Percentiles rank a stretch among this genome's conserved stretches.
Conservation (phyloP, 2,888 invertebrate species). For the Leptopilina syphax region DNA sequence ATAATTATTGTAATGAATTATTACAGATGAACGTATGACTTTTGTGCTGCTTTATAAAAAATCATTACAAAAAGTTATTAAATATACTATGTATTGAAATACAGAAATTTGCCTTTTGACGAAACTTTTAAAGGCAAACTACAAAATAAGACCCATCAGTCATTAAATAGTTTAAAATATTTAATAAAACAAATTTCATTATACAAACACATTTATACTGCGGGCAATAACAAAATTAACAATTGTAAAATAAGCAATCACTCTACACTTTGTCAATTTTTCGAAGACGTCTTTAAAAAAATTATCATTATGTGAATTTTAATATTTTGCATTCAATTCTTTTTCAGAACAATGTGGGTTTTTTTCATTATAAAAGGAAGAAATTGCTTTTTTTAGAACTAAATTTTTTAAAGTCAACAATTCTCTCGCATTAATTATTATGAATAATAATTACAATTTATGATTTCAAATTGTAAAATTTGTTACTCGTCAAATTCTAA, state of each 20-base stretch:
- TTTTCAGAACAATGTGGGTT: background rate
- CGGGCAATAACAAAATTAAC: constrained; percentile 25
- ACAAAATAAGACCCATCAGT: background rate
- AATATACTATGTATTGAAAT: too few species aligned
- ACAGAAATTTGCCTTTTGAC: background rate
- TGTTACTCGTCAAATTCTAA: background rate
- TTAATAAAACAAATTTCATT: constrained; percentile 30
- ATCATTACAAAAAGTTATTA: constrained; percentile 8
- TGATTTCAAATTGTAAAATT: too few species aligned
- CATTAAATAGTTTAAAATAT: constrained; percentile 35
- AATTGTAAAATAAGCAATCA: constrained; percentile 22
- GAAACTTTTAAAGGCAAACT: background rate
- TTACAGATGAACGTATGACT: constrained; percentile 14
- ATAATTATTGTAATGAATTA: background rate
- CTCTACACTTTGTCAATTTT: constrained; percentile 13
- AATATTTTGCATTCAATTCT: background rate
- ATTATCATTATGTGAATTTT: background rate
- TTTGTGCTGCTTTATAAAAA: constrained; percentile 33
- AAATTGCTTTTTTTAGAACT: background rate
- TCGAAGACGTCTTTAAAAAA: constrained; percentile 28
- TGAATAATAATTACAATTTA: background rate
- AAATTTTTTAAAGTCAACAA: constrained; percentile 10
- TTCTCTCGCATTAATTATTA: constrained; percentile 14
- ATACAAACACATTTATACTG: constrained; percentile 2
- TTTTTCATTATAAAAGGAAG: constrained; percentile 8